Conservation (phyloP, 2,113 vertebrate species). For the Prochilodus magdalenae region DNA sequence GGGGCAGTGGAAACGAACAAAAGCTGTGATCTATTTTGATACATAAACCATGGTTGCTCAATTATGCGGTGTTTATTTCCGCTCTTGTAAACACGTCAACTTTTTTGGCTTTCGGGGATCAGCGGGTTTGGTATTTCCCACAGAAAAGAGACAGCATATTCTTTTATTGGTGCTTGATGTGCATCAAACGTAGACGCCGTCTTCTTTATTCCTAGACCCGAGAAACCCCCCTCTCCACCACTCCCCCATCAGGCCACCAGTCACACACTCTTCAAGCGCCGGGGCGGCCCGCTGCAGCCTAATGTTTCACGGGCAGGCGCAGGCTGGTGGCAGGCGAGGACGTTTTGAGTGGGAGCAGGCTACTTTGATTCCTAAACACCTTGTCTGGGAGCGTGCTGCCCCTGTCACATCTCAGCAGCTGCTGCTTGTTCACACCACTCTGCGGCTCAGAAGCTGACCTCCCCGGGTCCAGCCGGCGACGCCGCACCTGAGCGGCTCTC, state of each 20-base stretch:
- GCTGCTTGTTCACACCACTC: slow-evolving; percentile 70
- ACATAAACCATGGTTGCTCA: slow-evolving; percentile 50
- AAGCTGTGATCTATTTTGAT: slow-evolving; percentile 58
- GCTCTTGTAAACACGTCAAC: slow-evolving; percentile 56
- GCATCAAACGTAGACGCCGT: slow-evolving; percentile 20
- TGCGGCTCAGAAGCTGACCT: slow-evolving; percentile 49
- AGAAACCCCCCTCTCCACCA: slow-evolving; percentile 52
- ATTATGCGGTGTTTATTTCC: slow-evolving; percentile 62
- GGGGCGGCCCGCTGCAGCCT: neutral
- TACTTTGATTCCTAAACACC: slow-evolving; percentile 63
- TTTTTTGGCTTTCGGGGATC: slow-evolving; percentile 38
- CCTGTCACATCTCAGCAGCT: slow-evolving; percentile 69
- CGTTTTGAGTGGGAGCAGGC: slow-evolving; percentile 43
- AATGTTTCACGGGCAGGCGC: slow-evolving; percentile 42
- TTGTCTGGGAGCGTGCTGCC: slow-evolving; percentile 57
- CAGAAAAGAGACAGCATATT: slow-evolving; percentile 31
- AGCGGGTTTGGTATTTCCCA: slow-evolving; percentile 53
- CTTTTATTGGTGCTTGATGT: slow-evolving; percentile 31
- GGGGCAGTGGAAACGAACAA: slow-evolving; percentile 33
- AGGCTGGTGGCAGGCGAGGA: slow-evolving; percentile 31
- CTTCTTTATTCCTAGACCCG: slow-evolving; percentile 47
- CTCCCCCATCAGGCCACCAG: too few relatives aligned
- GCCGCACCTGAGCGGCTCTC: slow-evolving; percentile 32
- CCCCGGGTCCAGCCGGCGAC: slow-evolving; percentile 18
- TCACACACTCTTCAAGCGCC: neutral